A percentile compares a stretch with the other conserved stretches of the same genome.
Evolutionary conservation across 2,113 vertebrate species (phyloP).

Genomic region (Ptyas mucosa): DNA sequence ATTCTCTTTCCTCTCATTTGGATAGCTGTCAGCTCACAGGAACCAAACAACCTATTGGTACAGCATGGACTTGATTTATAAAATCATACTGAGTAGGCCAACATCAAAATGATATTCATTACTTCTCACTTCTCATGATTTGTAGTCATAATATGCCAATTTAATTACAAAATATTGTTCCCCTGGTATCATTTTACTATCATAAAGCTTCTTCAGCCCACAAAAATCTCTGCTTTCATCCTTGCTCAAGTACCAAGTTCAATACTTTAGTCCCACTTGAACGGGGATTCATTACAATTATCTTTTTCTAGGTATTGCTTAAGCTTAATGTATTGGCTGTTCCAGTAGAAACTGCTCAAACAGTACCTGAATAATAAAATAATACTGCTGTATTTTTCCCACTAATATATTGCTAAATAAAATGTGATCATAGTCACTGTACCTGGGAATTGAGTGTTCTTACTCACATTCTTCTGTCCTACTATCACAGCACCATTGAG

Average conservation of each 20-base stretch:
- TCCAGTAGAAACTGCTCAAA: neutral
- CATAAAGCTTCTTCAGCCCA: neutral
- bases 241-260: neutral
- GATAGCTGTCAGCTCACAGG: neutral
- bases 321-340: neutral
- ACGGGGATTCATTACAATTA: neutral
- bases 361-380: neutral
- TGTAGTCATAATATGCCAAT: neutral
- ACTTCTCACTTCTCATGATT: neutral
- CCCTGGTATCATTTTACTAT: neutral
- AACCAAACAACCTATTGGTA: neutral
- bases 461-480: neutral
- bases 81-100: neutral
- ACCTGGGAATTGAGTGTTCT: neutral
- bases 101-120: neutral
- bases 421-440: neutral
- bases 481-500: no score
- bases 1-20: neutral
- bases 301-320: neutral
- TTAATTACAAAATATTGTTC: neutral
- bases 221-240: neutral
- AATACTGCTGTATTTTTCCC: neutral
- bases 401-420: neutral
- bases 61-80: neutral
- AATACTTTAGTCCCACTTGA: neutral